Evolutionary conservation across 2,113 vertebrate genomes (phyloP).

Genomic region (Porphyrio hochstetteri): DNA sequence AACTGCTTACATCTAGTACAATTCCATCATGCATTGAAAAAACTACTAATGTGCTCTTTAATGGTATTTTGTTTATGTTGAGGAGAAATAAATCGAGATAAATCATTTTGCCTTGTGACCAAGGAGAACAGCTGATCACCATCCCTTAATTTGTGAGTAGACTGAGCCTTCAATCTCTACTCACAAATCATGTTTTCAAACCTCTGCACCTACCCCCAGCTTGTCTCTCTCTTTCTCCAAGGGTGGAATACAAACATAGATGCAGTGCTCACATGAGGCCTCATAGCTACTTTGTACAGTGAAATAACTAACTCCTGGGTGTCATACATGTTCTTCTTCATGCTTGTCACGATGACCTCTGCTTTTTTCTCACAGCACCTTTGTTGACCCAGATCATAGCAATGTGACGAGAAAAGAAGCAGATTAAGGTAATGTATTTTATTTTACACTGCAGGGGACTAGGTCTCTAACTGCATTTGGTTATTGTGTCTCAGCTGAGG

Average conservation of each 20-base stretch:
- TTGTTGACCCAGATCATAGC: neutral
- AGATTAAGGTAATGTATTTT: neutral
- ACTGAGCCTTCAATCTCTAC: neutral
- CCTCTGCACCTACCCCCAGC: neutral
- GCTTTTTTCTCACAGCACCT: neutral
- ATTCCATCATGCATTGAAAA: neutral
- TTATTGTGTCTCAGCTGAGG: neutral
- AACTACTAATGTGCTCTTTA: neutral
- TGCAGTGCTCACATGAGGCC: neutral
- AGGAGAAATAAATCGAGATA: neutral
- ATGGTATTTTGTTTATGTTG: neutral
- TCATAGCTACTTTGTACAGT: neutral
- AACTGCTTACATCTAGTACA: neutral
- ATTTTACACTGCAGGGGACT: neutral
- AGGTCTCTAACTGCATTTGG: neutral
- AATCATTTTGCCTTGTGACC: neutral
- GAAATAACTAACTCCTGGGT: neutral
- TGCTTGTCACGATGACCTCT: neutral
- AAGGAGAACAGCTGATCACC: neutral
- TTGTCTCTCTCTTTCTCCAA: neutral
- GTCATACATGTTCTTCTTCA: neutral
- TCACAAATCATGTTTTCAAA: neutral
- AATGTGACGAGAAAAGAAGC: neutral
- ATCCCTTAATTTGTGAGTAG: neutral
- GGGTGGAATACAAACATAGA: neutral